phyloP scores from a whole-genome alignment of 2,888 invertebrate genomes.

The Spisula subtruncata region DNA sequence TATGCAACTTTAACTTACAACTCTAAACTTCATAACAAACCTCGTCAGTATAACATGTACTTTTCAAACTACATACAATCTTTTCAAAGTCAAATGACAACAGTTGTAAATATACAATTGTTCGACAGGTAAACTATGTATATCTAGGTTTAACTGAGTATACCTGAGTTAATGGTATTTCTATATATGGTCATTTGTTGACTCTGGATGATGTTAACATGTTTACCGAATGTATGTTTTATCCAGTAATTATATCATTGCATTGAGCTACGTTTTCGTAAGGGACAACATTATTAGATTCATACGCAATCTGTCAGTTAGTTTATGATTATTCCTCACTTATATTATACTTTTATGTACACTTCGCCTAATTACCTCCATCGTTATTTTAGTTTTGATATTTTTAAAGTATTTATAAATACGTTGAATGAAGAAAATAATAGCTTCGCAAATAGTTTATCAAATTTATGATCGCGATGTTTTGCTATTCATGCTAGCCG shows the following conservation, averaged over 20 bases:
- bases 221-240: too few relatives aligned
- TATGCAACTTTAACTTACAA: not conserved
- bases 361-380: not conserved
- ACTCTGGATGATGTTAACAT: not conserved
- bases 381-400: not conserved
- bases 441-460: not conserved
- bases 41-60: slow-evolving; percentile 1
- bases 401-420: not conserved
- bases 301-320: too few relatives aligned
- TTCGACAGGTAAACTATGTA: too few relatives aligned
- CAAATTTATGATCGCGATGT: slow-evolving; percentile 3
- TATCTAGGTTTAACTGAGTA: too few relatives aligned
- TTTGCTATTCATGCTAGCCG: not conserved
- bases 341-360: too few relatives aligned
- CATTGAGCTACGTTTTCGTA: too few relatives aligned
- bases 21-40: not conserved
- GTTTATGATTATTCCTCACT: too few relatives aligned
- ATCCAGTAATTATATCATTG: too few relatives aligned
- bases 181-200: not conserved
- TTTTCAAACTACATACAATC: not conserved
- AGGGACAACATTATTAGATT: too few relatives aligned
- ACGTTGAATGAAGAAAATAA: not conserved
- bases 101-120: too few relatives aligned
- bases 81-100: too few relatives aligned
- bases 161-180: too few relatives aligned